These are phyloP conservation scores for Cataglyphis altisquamis DNA, from an alignment of 2,888 invertebrate genomes.

Conservation along the genomic window DNA sequence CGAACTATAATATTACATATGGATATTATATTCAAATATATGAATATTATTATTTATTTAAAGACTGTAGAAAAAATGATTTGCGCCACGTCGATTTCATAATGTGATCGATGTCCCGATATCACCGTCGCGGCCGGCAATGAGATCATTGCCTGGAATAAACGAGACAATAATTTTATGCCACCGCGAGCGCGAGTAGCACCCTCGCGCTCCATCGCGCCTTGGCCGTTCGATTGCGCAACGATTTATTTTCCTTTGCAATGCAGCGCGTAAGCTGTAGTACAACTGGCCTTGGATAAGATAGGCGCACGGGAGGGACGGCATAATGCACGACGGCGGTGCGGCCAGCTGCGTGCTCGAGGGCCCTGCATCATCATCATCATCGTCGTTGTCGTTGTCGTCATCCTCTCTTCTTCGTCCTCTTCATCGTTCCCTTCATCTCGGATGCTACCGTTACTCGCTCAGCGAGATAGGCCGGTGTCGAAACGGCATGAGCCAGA, in stretches of 20 bases:
- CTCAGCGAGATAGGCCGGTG: slow-evolving; percentile 55
- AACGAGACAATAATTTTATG: slow-evolving; percentile 85
- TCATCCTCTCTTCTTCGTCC: slow-evolving; percentile 32
- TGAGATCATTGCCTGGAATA: slow-evolving; percentile 86
- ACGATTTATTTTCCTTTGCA: slow-evolving; percentile 84
- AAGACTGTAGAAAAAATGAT: neutral
- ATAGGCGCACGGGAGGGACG: slow-evolving; percentile 83
- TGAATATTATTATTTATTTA: neutral
- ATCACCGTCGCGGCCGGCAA: slow-evolving; percentile 75
- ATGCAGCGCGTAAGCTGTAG: slow-evolving; percentile 78
- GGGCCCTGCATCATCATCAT: slow-evolving; percentile 77
- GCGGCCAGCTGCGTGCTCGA: slow-evolving; percentile 75
- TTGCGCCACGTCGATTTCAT: slow-evolving; percentile 51
- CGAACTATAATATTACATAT: too few relatives aligned
- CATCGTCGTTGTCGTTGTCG: slow-evolving; percentile 64
- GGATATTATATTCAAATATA: slow-evolving; percentile 9
- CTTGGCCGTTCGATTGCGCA: slow-evolving; percentile 81
- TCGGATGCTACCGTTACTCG: slow-evolving; percentile 71
- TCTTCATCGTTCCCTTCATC: slow-evolving; percentile 51
- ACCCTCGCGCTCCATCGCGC: slow-evolving; percentile 79
- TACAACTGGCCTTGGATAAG: slow-evolving; percentile 85
- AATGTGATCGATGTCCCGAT: slow-evolving; percentile 67
- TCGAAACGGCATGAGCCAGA: slow-evolving; percentile 34
- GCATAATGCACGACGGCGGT: slow-evolving; percentile 82
- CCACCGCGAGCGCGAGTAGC: slow-evolving; percentile 76